Conservation (phyloP, 2,888 invertebrate genomes). For the Spisula subtruncata region DNA sequence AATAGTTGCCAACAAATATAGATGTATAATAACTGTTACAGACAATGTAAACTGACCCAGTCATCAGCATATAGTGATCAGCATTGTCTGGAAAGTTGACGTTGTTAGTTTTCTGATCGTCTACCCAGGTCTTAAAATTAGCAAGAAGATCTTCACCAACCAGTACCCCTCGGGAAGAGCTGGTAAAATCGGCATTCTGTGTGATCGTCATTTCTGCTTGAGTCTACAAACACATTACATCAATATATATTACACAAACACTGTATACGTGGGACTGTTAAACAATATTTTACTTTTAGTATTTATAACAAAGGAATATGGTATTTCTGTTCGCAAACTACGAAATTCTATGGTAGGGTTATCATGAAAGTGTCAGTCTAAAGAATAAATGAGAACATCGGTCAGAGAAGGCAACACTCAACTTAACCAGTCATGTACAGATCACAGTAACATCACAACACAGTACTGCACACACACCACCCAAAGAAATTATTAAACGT, state of each 20-base stretch:
- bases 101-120: background rate
- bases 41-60: constrained; percentile 14
- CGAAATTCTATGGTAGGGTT: no score
- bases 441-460: no score
- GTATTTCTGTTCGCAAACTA: no score
- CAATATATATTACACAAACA: background rate
- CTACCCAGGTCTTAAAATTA: constrained; percentile 8
- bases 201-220: background rate
- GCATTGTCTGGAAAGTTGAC: background rate
- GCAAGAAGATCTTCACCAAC: background rate
- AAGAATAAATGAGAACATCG: no score
- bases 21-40: background rate
- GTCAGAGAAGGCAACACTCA: no score
- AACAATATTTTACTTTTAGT: no score
- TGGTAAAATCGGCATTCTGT: background rate
- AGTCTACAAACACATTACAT: background rate
- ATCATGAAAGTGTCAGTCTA: no score
- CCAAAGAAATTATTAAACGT: no score
- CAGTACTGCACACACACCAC: no score
- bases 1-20: background rate
- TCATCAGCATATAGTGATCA: constrained; percentile 42
- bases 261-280: no score
- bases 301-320: no score
- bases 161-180: background rate
- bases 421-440: no score